Evolutionary conservation across 2,888 invertebrate species (phyloP).

Genomic region (Epirrhoe tristata): DNA sequence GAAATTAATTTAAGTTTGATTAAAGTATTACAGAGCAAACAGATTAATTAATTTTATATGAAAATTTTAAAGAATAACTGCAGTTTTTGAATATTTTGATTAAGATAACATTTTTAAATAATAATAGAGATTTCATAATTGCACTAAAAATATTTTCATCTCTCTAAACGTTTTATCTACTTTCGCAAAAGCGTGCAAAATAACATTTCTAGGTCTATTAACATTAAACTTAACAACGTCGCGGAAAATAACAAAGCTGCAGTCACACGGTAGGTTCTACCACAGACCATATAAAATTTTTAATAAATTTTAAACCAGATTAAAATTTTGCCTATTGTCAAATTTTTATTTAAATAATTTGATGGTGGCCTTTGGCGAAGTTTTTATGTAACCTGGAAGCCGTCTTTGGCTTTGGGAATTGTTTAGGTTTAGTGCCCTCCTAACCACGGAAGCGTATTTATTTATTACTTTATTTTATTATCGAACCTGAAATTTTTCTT

Average conservation of each 20-base stretch:
- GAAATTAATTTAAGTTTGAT: background rate
- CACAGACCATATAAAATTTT: too few relatives aligned
- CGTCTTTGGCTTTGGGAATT: too few relatives aligned
- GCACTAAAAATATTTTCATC: too few relatives aligned
- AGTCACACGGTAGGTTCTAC: constrained; percentile 1
- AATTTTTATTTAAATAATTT: too few relatives aligned
- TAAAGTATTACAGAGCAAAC: constrained; percentile 5
- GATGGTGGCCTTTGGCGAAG: too few relatives aligned
- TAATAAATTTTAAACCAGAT: too few relatives aligned
- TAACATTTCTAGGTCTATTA: constrained; percentile 30
- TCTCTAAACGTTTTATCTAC: constrained; percentile 14
- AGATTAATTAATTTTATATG: background rate
- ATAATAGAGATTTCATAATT: background rate
- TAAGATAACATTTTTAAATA: background rate
- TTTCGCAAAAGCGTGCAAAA: constrained; percentile 17
- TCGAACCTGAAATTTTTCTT: too few relatives aligned
- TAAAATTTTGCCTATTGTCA: too few relatives aligned
- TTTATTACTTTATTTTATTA: too few relatives aligned
- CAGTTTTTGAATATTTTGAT: background rate
- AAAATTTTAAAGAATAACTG: background rate
- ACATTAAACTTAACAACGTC: constrained; percentile 33
- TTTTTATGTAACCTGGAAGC: too few relatives aligned
- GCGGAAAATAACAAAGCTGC: constrained; percentile 19
- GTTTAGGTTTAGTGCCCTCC: too few relatives aligned
- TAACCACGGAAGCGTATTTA: too few relatives aligned